phyloP scores from a whole-genome alignment of 35 echinoderm and acorn worm genomes.

The Eucidaris tribuloides region DNA sequence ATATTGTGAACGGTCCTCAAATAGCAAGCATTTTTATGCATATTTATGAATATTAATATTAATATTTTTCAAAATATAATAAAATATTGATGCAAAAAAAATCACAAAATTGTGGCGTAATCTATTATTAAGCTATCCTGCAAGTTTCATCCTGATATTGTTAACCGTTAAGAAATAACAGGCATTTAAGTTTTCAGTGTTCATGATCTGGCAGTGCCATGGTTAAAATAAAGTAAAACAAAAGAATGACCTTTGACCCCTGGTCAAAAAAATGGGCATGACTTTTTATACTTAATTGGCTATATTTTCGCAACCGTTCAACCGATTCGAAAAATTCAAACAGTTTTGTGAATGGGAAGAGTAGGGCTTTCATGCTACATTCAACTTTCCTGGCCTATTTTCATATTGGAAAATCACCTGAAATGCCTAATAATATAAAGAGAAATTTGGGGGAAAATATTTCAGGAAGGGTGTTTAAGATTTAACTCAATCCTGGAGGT shows the following conservation, averaged over 20 bases:
- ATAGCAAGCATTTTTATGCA: not conserved
- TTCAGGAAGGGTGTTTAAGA: too few relatives aligned
- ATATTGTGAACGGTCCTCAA: not conserved
- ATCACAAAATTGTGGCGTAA: not conserved
- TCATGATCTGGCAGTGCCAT: not conserved
- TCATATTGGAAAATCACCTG: not conserved
- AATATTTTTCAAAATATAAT: not conserved
- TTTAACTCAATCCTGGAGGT: too few relatives aligned
- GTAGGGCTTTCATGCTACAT: not conserved
- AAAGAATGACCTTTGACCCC: not conserved
- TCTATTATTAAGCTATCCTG: not conserved
- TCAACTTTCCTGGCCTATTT: not conserved
- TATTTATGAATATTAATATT: not conserved
- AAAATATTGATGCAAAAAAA: not conserved
- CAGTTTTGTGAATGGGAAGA: not conserved
- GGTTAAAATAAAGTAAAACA: not conserved
- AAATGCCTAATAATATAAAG: not conserved
- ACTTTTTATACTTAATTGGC: not conserved
- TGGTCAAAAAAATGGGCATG: not conserved
- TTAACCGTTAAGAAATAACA: not conserved
- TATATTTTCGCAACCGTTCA: not conserved
- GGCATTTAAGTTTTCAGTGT: not conserved
- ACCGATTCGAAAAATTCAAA: not conserved
- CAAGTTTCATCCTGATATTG: not conserved
- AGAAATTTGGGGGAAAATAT: too few relatives aligned